Conservation (phyloP, 2,888 invertebrate genomes). For the Eugnorisma glareosa region DNA sequence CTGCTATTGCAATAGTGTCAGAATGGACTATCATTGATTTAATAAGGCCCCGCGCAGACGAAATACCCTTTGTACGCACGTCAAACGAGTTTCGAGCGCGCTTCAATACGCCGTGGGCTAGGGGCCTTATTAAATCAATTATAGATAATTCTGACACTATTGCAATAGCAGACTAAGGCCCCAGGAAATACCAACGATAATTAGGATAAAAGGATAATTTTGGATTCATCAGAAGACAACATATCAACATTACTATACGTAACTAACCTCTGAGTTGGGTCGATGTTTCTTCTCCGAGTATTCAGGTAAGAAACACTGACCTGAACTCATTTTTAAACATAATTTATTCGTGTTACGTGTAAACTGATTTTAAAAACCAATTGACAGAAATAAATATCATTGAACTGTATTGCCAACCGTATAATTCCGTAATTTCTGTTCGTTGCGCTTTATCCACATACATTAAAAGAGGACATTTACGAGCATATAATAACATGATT, state of each 20-base stretch:
- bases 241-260: not conserved
- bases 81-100: too few species aligned
- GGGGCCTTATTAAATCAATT: too few species aligned
- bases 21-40: too few species aligned
- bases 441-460: conserved; percentile 5
- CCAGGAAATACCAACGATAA: not conserved
- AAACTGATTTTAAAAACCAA: not conserved
- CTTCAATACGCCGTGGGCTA: too few species aligned
- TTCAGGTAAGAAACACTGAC: not conserved
- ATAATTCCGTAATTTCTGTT: conserved; percentile 6
- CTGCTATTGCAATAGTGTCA: too few species aligned
- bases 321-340: not conserved
- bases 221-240: not conserved
- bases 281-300: too few species aligned
- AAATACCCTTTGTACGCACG: too few species aligned
- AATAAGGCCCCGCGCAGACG: too few species aligned
- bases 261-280: not conserved
- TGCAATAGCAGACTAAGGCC: too few species aligned
- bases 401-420: not conserved
- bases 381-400: not conserved
- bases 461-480: conserved; percentile 4
- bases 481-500: conserved; percentile 35
- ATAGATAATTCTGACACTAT: too few species aligned
- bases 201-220: not conserved
- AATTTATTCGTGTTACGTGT: not conserved